Percentiles rank a stretch among this genome's conserved stretches.
Conservation (phyloP, 1,140 invertebrate species). For the Aphelenchoides avenae region DNA sequence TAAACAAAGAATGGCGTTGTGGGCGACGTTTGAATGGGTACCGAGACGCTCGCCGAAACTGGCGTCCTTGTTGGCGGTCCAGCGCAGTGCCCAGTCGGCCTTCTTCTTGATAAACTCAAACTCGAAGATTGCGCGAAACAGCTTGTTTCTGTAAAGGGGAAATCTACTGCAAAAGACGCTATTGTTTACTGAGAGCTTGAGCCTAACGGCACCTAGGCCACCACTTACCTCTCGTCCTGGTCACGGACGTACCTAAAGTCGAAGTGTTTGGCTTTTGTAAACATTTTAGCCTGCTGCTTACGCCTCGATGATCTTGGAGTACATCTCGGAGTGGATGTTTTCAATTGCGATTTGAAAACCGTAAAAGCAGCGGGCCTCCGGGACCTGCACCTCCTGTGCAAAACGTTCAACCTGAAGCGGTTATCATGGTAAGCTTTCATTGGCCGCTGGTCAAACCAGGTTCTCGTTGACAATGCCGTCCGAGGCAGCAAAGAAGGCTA, state of each 20-base stretch:
- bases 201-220: too few relatives aligned
- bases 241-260: slow-evolving; percentile 88
- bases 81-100: slow-evolving; percentile 93
- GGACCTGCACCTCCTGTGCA: slow-evolving; percentile 90
- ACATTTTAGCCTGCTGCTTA: too few relatives aligned
- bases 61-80: slow-evolving; percentile 74
- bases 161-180: too few relatives aligned
- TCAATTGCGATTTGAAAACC: slow-evolving; percentile 99
- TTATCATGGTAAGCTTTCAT: not conserved
- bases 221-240: too few relatives aligned
- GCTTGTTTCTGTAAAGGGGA: slow-evolving; percentile 71
- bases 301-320: slow-evolving; percentile 93
- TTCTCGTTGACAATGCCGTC: slow-evolving; percentile 99
- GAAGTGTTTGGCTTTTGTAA: too few relatives aligned
- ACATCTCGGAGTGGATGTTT: slow-evolving; percentile 99
- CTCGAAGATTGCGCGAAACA: slow-evolving; percentile 96
- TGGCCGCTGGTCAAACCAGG: too few relatives aligned
- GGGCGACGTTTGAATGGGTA: slow-evolving; percentile 62
- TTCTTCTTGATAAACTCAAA: slow-evolving; percentile 94
- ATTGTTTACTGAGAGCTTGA: too few relatives aligned
- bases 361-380: slow-evolving; percentile 96
- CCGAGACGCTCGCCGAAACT: slow-evolving; percentile 89
- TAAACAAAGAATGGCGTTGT: not conserved
- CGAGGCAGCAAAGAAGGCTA: slow-evolving; percentile 98
- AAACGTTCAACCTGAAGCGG: slow-evolving; percentile 81